Conservation (phyloP, 1,140 invertebrate genomes). For the Caenorhabditis remanei region DNA sequence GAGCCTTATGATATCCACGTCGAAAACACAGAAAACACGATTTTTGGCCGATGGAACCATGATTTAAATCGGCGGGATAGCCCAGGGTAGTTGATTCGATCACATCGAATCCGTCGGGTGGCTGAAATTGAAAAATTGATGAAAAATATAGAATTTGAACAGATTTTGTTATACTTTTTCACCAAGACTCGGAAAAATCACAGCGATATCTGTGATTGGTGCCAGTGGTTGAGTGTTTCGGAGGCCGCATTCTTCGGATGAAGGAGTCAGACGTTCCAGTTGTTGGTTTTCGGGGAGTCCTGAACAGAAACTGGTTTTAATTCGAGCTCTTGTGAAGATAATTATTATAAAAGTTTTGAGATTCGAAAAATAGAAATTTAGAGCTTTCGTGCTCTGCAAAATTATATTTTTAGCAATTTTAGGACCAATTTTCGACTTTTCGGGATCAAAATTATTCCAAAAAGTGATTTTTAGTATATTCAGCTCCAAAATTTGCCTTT, state of each 20-base stretch:
- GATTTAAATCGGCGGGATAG: conserved; percentile 91
- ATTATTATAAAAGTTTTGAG: too few species aligned
- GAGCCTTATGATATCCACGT: conserved; percentile 92
- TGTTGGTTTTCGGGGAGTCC: conserved; percentile 29
- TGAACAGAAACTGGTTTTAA: background rate
- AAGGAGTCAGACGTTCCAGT: conserved; percentile 82
- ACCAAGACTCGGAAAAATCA: conserved; percentile 90
- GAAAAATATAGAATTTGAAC: background rate
- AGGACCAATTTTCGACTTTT: background rate
- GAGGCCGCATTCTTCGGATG: conserved; percentile 71
- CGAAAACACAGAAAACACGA: conserved; percentile 94
- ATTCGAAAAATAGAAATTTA: too few species aligned
- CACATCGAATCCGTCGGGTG: conserved; percentile 85
- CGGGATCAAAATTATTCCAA: too few species aligned
- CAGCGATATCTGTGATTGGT: conserved; percentile 93
- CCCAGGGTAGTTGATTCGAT: conserved; percentile 88
- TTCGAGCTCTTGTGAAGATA: too few species aligned
- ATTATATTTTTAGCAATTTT: background rate
- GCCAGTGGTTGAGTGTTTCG: conserved; percentile 81
- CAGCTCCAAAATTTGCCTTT: too few species aligned
- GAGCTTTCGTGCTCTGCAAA: too few species aligned
- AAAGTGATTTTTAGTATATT: too few species aligned
- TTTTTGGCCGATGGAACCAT: conserved; percentile 91
- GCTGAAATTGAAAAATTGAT: conserved; percentile 58
- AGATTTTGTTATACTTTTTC: conserved; percentile 82